Conservation (phyloP, 2,113 vertebrate genomes). For the Vulpes ferrilata region DNA sequence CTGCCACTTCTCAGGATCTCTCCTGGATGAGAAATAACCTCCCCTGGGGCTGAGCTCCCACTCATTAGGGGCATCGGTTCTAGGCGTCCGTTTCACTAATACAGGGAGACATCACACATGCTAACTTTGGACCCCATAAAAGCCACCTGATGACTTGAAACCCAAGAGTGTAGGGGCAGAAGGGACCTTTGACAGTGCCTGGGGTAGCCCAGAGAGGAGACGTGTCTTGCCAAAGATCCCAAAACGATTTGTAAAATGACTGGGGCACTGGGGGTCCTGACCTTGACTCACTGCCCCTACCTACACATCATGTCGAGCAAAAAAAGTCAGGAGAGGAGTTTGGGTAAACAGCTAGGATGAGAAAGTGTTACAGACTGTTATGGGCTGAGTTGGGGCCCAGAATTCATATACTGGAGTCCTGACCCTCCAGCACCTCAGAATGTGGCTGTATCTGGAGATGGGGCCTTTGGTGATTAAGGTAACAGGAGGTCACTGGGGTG, state of each 20-base stretch:
- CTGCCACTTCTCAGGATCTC: background rate
- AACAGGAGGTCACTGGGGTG: background rate
- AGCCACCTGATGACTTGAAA: background rate
- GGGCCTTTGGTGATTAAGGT: background rate
- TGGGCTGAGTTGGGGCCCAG: background rate
- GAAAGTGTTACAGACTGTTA: fast-evolving
- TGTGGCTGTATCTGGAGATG: fast-evolving
- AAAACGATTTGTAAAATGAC: too few species aligned
- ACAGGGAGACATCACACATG: fast-evolving
- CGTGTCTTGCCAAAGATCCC: fast-evolving
- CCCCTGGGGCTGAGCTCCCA: fast-evolving
- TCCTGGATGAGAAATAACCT: background rate
- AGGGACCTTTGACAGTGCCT: fast-evolving
- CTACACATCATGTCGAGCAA: fast-evolving
- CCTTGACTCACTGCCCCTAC: background rate
- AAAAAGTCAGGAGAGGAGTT: background rate
- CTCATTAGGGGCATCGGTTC: fast-evolving
- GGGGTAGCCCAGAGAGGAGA: background rate
- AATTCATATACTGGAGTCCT: too few species aligned
- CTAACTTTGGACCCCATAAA: background rate
- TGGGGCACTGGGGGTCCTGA: fast-evolving
- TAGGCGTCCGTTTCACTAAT: fast-evolving
- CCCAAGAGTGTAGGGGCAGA: too few species aligned
- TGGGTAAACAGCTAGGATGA: background rate
- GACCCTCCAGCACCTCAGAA: background rate